phyloP scores from a whole-genome alignment of 2,113 vertebrate genomes.

The Platysteira castanea region DNA sequence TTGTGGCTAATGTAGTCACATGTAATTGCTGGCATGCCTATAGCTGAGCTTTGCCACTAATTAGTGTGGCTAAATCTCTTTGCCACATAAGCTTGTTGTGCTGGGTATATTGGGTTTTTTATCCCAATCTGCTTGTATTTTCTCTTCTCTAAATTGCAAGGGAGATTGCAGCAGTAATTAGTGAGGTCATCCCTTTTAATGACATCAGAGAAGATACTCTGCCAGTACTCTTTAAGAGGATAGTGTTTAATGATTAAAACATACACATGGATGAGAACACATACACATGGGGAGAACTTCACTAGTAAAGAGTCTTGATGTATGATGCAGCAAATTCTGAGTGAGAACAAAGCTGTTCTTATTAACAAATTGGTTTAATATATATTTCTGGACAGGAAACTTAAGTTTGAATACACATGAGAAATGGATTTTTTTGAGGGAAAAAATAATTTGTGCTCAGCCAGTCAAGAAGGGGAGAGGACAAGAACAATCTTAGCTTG shows the following conservation, averaged over 20 bases:
- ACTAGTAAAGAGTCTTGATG: neutral
- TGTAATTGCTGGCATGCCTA: neutral
- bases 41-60: neutral
- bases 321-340: neutral
- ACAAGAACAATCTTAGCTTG: neutral
- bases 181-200: neutral
- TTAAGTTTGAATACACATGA: neutral
- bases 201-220: neutral
- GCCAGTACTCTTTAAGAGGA: neutral
- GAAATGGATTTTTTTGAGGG: neutral
- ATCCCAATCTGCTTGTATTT: neutral
- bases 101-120: fast-evolving
- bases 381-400: neutral
- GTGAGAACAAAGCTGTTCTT: neutral
- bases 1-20: fast-evolving
- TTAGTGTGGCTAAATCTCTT: neutral
- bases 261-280: neutral
- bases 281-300: neutral
- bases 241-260: neutral
- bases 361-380: neutral
- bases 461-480: neutral
- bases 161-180: neutral
- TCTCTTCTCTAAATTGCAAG: neutral
- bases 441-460: neutral
- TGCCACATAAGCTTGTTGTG: neutral